Base-by-base conservation (phyloP, 1,140 invertebrate genomes). In the Pseudomyrmex concolor region DNA sequence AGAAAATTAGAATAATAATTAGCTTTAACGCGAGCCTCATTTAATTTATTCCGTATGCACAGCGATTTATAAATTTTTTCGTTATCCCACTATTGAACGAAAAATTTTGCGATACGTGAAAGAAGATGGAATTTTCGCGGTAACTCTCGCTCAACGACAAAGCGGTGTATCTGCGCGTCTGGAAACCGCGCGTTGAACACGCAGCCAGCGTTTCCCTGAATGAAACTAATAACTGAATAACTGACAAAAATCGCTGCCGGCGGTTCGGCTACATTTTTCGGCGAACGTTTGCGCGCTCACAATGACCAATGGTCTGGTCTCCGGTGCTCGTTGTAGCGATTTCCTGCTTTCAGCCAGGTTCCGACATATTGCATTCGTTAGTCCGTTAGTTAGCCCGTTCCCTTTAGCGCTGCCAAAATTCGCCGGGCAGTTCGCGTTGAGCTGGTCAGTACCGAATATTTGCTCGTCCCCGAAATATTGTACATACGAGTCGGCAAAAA, bases 161-260 rank as follows among this genome's bases (percentile, higher is more conserved):
- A 80, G 76, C 63, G 64, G 64, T 64, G 64, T 70, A 70, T 80
- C 54, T 51, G 60, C 57, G 60, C 57, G 19, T 84, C 78, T 88
- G 85, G 66, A 73, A 34, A 34, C 34, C 34, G 55, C 73, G 83
- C 57, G 43, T 87, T 76, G 85, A 91, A 90, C 89, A 89, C 90
- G 66, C 86, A 81, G 67, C 84, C 80, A 77, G 87, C 76, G 64
- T 80, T 90, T 89, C 87, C 80, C 89, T 91, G 92, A 94, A 93
- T 93, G 91, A 90, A 93, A 93, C 92, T 94, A 92, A 93, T 93
- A 93, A 93, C 92, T 92, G 92, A 91, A 92, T 92, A 92, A 93
- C 93, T 86, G 91, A 92, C 82, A 93, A 92, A 94, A 94, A 93
- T 92, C 91, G 92, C 92, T 94, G 88, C 91, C 89, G 92, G 92